These are phyloP conservation scores for Hipparchia sbordonii DNA, from an alignment of 2,888 invertebrate species.

Conservation along the genomic window DNA sequence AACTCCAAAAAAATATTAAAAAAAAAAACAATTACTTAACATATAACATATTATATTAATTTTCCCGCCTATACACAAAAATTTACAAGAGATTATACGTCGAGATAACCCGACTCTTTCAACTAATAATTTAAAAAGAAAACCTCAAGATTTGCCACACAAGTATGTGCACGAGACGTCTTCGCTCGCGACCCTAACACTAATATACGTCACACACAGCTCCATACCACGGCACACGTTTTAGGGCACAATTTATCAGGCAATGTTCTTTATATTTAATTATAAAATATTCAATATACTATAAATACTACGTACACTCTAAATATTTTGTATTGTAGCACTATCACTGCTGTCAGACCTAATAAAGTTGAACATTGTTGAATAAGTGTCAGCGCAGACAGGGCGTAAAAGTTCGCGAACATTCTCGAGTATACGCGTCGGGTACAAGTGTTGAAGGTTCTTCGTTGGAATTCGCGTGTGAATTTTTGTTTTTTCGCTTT, in stretches of 20 bases:
- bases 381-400: conserved; percentile 33
- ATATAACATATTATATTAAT: conserved; percentile 79
- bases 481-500: too few species aligned
- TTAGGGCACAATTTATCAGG: conserved; percentile 75
- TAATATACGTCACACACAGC: conserved; percentile 52
- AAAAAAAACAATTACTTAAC: conserved; percentile 68
- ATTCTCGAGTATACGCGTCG: not conserved
- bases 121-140: conserved; percentile 67
- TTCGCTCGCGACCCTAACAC: conserved; percentile 43
- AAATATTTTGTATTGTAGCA: conserved; percentile 64
- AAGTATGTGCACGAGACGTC: conserved; percentile 40
- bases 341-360: conserved; percentile 68
- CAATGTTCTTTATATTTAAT: conserved; percentile 55
- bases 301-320: conserved; percentile 63
- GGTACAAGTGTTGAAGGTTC: too few species aligned
- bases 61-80: conserved; percentile 80
- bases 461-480: too few species aligned
- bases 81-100: conserved; percentile 79
- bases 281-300: conserved; percentile 52
- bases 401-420: not conserved
- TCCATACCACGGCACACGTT: conserved; percentile 66
- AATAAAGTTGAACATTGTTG: conserved; percentile 51
- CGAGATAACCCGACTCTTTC: conserved; percentile 60
- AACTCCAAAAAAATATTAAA: conserved; percentile 53
- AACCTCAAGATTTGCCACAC: conserved; percentile 41